Evolutionary conservation across 2,888 invertebrate species (phyloP).

Genomic region (Oscheius sp.): DNA sequence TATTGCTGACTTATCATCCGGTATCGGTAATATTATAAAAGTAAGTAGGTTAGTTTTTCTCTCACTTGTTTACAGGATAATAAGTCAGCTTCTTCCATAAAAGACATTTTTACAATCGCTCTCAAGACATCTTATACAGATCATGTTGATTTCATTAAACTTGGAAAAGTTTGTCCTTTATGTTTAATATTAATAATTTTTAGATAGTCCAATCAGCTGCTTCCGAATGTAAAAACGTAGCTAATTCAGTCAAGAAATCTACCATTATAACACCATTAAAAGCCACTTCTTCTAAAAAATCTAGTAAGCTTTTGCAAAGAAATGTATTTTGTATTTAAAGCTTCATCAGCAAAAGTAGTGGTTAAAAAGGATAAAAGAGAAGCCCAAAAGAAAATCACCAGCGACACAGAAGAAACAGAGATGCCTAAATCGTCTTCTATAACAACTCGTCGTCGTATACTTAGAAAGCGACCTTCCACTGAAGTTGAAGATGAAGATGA

Average conservation of each 20-base stretch:
- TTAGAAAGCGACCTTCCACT: neutral
- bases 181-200: neutral
- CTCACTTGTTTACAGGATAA: no score
- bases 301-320: neutral
- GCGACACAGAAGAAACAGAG: neutral
- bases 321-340: no score
- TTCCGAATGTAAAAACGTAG: neutral
- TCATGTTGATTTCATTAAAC: slow-evolving; percentile 2
- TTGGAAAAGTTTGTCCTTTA: slow-evolving; percentile 8
- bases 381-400: neutral
- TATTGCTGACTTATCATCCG: no score
- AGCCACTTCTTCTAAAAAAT: neutral
- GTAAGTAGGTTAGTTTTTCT: no score
- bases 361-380: neutral
- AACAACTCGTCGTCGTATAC: slow-evolving; percentile 11
- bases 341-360: slow-evolving; percentile 21
- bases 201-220: slow-evolving; percentile 15
- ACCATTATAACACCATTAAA: neutral
- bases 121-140: slow-evolving; percentile 27
- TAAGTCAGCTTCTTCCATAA: no score
- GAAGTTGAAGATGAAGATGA: neutral
- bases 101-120: slow-evolving; percentile 20
- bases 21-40: no score
- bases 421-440: neutral
- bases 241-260: neutral